Evolutionary conservation across 2,113 vertebrate species (phyloP), one percentile per base, ranked within the genome.

Genomic region (Crypturellus undulatus): DNA sequence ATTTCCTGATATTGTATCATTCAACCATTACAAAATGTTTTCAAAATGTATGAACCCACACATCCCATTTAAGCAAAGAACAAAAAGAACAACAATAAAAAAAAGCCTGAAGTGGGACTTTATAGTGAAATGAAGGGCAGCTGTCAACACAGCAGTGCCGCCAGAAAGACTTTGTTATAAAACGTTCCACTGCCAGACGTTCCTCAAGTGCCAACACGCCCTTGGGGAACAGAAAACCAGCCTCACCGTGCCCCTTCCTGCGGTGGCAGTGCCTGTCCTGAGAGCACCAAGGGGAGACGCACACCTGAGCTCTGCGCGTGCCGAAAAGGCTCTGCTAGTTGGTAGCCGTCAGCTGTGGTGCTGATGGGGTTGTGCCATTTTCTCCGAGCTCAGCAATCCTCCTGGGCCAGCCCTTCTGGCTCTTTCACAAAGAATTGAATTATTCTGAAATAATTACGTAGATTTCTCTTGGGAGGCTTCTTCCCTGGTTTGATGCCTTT

Each of bases 91-190:
- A 95, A 84, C 42, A 77, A 25, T 32, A 34, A 72, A 42, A 10
- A 76, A 95, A 84, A 52, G 9, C 2, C 11, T 18, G 19, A 73
- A 67, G 34, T 38, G 71, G 84, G 70, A 67, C 70, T 94, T 96
- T 79, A 91, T 93, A 79, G 30, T 87, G 94, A 96, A 96, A 92
- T 92, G 73, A 72, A 79, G 80, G 52, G 34, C 88, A 88, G 60
- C 47, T 3, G 0, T 21, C 92, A 25, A 34, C 51, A 90, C 94
- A 94, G 92, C 95, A 96, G 6, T 5, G n/a, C 34, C 3, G 1
- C 52, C 5, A 4, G 40, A 69, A 14, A 67, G 94, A 93, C 93
- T 97, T 96, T 92, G 47, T 69, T 70, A 72, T 93, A 72, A 96
- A 94, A 90, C 63, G 84, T 79, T 69, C 36, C 54, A 47, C 54